These are phyloP conservation scores for Theropithecus gelada DNA, from an alignment of 2,113 vertebrate genomes.

Conservation along the genomic window DNA sequence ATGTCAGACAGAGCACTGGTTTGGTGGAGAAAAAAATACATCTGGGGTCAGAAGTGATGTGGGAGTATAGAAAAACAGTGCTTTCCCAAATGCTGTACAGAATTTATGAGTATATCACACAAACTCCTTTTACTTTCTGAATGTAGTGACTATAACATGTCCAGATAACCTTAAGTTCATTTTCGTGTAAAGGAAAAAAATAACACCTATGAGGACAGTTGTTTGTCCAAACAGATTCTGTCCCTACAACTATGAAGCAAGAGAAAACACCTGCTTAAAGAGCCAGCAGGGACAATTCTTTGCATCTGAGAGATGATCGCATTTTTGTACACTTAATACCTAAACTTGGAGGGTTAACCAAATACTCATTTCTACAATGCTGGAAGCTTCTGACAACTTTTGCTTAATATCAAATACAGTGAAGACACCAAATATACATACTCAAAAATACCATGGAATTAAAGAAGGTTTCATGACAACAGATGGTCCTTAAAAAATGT, in stretches of 20 bases:
- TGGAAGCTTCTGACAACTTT: conserved; percentile 14
- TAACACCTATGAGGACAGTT: background rate
- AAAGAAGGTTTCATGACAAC: background rate
- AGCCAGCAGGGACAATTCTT: background rate
- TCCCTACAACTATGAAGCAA: background rate
- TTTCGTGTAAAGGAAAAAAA: background rate
- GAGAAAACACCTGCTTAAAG: background rate
- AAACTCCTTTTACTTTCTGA: background rate
- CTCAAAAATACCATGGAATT: background rate
- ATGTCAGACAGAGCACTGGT: background rate
- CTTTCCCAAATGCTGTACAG: background rate
- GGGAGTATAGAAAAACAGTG: background rate
- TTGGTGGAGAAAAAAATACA: background rate
- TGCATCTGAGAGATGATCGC: background rate
- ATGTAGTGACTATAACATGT: background rate
- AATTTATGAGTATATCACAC: background rate
- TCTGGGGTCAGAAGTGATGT: background rate
- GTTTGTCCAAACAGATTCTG: background rate
- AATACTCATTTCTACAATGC: background rate
- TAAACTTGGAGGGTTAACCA: background rate
- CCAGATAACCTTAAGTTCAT: background rate
- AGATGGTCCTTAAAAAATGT: background rate
- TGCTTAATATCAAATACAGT: background rate
- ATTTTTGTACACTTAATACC: background rate
- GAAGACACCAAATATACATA: background rate